Conservation (phyloP, 2,888 invertebrate genomes). For the Xanthia icteritia region DNA sequence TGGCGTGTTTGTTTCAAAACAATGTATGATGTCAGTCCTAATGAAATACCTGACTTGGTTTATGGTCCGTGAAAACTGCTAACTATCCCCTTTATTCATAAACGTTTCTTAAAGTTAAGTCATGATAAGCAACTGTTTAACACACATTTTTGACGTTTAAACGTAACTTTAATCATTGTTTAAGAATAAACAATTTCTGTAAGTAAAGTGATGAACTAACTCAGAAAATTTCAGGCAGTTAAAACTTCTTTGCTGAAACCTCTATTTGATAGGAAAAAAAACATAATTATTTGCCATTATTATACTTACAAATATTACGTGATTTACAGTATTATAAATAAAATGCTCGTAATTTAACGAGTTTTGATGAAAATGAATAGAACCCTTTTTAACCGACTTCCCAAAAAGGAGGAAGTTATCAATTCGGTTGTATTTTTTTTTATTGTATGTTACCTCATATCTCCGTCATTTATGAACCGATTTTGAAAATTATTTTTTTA, state of each 20-base stretch:
- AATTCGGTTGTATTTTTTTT: too few relatives aligned
- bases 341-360: neutral
- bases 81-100: too few relatives aligned
- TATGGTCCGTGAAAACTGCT: neutral
- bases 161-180: too few relatives aligned
- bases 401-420: too few relatives aligned
- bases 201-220: neutral
- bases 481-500: too few relatives aligned
- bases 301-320: neutral
- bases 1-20: conserved; percentile 13
- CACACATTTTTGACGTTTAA: too few relatives aligned
- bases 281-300: neutral
- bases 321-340: neutral
- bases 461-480: too few relatives aligned
- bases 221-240: neutral
- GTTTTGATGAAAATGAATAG: conserved; percentile 22
- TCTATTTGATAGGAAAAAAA: too few relatives aligned
- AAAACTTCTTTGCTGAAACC: neutral
- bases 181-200: too few relatives aligned
- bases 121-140: too few relatives aligned
- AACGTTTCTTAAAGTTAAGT: too few relatives aligned
- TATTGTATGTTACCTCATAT: too few relatives aligned
- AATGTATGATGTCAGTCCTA: neutral
- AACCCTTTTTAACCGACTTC: conserved; percentile 24
- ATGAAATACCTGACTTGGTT: conserved; percentile 17